These are phyloP conservation scores for Latrodectus hesperus DNA, from an alignment of 2,888 invertebrate genomes.

Conservation along the genomic window DNA sequence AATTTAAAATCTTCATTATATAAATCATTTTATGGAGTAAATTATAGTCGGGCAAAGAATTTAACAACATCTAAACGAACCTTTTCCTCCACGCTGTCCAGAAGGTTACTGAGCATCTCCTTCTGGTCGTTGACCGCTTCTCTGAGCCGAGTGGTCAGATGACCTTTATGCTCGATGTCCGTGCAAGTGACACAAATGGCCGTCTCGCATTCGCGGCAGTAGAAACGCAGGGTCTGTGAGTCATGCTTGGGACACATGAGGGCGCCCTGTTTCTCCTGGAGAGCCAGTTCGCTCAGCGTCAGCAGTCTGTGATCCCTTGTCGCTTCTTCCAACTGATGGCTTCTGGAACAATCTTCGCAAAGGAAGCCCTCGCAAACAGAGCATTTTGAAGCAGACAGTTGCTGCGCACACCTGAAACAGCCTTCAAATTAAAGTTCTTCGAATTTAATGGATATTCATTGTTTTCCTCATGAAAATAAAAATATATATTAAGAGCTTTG, in stretches of 20 bases:
- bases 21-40: no score
- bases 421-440: no score
- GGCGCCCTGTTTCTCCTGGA: constrained; percentile 71
- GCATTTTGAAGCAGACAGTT: constrained; percentile 73
- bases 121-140: constrained; percentile 76
- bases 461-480: not conserved
- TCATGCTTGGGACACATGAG: constrained; percentile 75
- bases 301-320: constrained; percentile 71
- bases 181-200: constrained; percentile 77
- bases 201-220: constrained; percentile 77
- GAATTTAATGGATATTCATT: no score
- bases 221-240: constrained; percentile 75
- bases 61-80: constrained; percentile 12
- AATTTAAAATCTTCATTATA: no score
- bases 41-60: no score
- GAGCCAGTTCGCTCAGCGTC: constrained; percentile 72
- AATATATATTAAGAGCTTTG: no score
- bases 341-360: constrained; percentile 73
- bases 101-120: constrained; percentile 72
- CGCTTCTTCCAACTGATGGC: constrained; percentile 71
- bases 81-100: constrained; percentile 73
- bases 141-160: constrained; percentile 75
- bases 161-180: constrained; percentile 76
- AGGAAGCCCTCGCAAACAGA: constrained; percentile 73
- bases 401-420: constrained; percentile 71